A percentile compares a stretch with the other conserved stretches of the same genome.
Conservation (phyloP, 2,888 invertebrate genomes). For the Nebria brevicollis region DNA sequence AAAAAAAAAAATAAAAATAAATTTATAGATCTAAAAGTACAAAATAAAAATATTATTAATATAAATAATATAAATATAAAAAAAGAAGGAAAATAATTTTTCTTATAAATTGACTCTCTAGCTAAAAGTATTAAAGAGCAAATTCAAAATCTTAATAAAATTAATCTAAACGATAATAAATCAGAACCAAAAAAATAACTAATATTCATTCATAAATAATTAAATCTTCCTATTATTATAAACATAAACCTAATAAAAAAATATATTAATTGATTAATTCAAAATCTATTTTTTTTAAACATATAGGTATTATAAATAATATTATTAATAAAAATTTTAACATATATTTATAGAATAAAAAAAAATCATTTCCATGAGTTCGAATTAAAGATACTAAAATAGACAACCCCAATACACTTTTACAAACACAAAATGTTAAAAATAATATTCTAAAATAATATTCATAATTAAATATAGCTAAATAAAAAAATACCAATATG, state of each 20-base stretch:
- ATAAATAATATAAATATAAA: conserved; percentile 67
- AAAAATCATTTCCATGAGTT: conserved; percentile 71
- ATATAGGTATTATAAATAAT: conserved; percentile 64
- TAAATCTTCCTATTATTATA: conserved; percentile 60
- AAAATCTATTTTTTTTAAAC: conserved; percentile 65
- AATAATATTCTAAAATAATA: conserved; percentile 70
- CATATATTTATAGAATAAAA: conserved; percentile 69
- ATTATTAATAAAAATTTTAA: conserved; percentile 66
- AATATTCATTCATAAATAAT: conserved; percentile 60
- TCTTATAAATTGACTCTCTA: conserved; percentile 63
- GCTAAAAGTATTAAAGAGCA: conserved; percentile 67
- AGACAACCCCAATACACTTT: conserved; percentile 71
- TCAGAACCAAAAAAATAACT: conserved; percentile 64
- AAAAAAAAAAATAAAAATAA: conserved; percentile 75
- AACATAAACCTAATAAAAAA: conserved; percentile 65
- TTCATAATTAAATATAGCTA: conserved; percentile 64
- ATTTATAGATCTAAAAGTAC: conserved; percentile 69
- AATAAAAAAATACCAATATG: conserved; percentile 65
- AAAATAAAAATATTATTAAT: conserved; percentile 67
- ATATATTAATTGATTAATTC: conserved; percentile 52
- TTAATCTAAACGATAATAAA: conserved; percentile 66
- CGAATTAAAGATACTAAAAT: conserved; percentile 71
- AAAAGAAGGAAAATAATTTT: conserved; percentile 64
- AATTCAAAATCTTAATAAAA: conserved; percentile 70
- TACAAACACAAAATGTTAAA: conserved; percentile 73